phyloP scores from a whole-genome alignment of 2,797 vertebrate genomes.

The Amblyraja radiata region DNA sequence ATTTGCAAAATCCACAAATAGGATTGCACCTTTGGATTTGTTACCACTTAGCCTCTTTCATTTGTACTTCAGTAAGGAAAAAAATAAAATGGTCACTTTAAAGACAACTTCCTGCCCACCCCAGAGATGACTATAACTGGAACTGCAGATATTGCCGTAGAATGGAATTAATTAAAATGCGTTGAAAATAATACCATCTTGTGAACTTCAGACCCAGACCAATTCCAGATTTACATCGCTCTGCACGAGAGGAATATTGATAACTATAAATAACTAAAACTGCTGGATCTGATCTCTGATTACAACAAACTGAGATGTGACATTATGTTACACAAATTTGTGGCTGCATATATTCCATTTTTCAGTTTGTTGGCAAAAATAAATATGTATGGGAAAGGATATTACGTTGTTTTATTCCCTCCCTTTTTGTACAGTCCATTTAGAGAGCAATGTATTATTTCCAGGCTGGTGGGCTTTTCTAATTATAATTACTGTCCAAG shows the following conservation, averaged over 20 bases:
- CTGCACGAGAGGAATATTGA: background rate
- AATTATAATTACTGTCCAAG: conserved; percentile 9
- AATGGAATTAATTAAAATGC: no score
- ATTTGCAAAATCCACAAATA: background rate
- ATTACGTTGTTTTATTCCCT: background rate
- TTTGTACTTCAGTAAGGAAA: background rate
- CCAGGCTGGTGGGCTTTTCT: background rate
- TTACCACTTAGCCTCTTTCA: background rate
- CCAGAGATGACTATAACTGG: background rate
- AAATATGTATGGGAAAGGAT: background rate
- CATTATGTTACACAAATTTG: background rate
- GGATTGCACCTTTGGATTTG: background rate
- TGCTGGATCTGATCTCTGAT: background rate
- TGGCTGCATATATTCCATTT: background rate
- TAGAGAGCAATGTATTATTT: background rate
- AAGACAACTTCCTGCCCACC: no score
- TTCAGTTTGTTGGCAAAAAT: background rate
- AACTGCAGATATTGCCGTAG: background rate
- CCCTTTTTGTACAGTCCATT: background rate
- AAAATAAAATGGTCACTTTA: background rate
- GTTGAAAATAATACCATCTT: no score
- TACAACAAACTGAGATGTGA: background rate
- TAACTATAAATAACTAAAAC: background rate
- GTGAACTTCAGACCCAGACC: no score
- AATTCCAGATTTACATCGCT: background rate